phyloP scores from a whole-genome alignment of 2,888 invertebrate genomes.

The Scrobipalpa atriplicella region DNA sequence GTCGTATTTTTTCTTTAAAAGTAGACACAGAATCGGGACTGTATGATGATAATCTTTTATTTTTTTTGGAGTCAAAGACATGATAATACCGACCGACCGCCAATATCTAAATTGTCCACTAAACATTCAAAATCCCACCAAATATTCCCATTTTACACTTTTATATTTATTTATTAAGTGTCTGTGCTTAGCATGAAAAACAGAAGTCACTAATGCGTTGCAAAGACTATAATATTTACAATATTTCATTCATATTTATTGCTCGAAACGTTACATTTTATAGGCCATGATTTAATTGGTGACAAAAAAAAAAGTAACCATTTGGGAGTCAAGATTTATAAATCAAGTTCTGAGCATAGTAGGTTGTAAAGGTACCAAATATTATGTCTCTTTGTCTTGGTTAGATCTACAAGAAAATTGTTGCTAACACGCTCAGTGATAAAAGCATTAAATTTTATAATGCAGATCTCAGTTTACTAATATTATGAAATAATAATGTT shows the following conservation, averaged over 20 bases:
- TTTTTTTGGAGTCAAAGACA: too few relatives aligned
- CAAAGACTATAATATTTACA: constrained; percentile 25
- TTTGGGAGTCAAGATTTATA: background rate
- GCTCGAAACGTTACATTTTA: constrained; percentile 31
- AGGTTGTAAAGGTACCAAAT: background rate
- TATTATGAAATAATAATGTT: too few relatives aligned
- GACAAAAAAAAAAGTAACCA: background rate
- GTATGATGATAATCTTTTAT: too few relatives aligned
- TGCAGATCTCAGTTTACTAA: too few relatives aligned
- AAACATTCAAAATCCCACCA: background rate
- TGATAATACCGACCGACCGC: too few relatives aligned
- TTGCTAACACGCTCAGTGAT: too few relatives aligned
- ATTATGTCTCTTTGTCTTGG: too few relatives aligned
- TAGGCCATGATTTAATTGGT: constrained; percentile 34
- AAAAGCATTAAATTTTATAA: too few relatives aligned
- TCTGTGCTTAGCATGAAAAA: constrained; percentile 15
- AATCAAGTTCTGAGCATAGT: background rate
- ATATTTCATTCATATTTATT: constrained; percentile 35
- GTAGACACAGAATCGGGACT: too few relatives aligned
- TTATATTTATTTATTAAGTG: background rate
- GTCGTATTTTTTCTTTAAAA: too few relatives aligned
- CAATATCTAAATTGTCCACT: too few relatives aligned
- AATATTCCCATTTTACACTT: constrained; percentile 6
- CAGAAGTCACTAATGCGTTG: constrained; percentile 24
- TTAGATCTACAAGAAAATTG: too few relatives aligned